These are phyloP conservation scores for Delphinus delphis DNA, from an alignment of 2,113 vertebrate genomes.

Conservation along the genomic window DNA sequence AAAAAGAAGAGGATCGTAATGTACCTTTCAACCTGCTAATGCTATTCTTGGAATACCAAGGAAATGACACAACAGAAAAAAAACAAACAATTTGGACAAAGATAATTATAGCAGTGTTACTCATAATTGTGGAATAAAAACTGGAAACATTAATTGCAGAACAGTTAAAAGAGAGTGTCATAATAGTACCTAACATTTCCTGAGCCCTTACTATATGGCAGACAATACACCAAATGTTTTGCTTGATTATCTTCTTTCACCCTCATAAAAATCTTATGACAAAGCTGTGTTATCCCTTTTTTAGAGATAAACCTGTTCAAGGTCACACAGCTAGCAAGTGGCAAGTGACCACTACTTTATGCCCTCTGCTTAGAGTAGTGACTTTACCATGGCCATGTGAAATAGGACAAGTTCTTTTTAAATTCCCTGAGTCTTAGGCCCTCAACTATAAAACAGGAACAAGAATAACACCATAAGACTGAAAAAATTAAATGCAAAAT, in stretches of 20 bases:
- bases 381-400: background rate
- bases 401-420: background rate
- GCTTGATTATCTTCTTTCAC: background rate
- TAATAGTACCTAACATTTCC: background rate
- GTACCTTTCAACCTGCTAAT: background rate
- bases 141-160: slow-evolving; percentile 9
- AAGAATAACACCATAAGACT: background rate
- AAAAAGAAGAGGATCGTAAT: background rate
- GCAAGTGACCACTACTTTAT: background rate
- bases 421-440: background rate
- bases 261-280: background rate
- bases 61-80: slow-evolving; percentile 43
- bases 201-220: background rate
- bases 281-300: background rate
- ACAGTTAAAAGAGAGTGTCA: background rate
- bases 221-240: background rate
- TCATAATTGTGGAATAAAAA: slow-evolving; percentile 38
- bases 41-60: slow-evolving; percentile 30
- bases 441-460: background rate
- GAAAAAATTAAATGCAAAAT: slow-evolving; percentile 8
- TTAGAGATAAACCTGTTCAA: background rate
- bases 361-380: background rate
- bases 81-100: slow-evolving; percentile 35
- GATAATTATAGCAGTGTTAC: slow-evolving; percentile 32
- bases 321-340: background rate